These are phyloP conservation scores for Clinocottus analis DNA, from an alignment of 2,113 vertebrate species.

Conservation along the genomic window DNA sequence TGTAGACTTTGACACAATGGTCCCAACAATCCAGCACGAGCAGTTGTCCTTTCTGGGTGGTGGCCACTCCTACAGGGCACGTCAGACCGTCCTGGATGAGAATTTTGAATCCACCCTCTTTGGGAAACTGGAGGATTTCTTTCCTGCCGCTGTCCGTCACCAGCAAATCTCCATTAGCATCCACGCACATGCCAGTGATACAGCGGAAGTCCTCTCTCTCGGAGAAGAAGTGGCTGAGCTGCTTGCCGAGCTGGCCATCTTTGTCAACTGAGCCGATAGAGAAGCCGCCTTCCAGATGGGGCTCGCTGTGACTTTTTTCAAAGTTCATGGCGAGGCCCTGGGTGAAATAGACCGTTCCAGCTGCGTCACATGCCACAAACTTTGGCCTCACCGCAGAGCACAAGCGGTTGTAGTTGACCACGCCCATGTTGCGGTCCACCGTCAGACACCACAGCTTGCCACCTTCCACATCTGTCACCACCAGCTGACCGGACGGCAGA, in stretches of 20 bases:
- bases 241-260: constrained; percentile 93
- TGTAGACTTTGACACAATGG: constrained; percentile 98
- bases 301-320: constrained; percentile 94
- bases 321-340: constrained; percentile 95
- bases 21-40: constrained; percentile 98
- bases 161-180: constrained; percentile 92
- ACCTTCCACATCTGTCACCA: constrained; percentile 96
- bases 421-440: constrained; percentile 91
- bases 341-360: constrained; percentile 96
- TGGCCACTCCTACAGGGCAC: constrained; percentile 93
- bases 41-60: constrained; percentile 96
- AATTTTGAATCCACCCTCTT: constrained; percentile 93
- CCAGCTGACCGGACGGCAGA: constrained; percentile 94
- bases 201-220: constrained; percentile 97
- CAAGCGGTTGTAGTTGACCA: constrained; percentile 93
- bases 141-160: constrained; percentile 96
- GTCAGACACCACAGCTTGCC: constrained; percentile 97
- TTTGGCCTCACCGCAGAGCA: constrained; percentile 96
- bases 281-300: constrained; percentile 96
- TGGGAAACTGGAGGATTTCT: constrained; percentile 96
- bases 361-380: constrained; percentile 94
- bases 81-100: constrained; percentile 93
- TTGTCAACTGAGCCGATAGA: constrained; percentile 93
- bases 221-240: constrained; percentile 97
- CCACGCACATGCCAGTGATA: constrained; percentile 98